Evolutionary conservation across 1,140 invertebrate genomes (phyloP).

Genomic region (Drosophila albomicans): DNA sequence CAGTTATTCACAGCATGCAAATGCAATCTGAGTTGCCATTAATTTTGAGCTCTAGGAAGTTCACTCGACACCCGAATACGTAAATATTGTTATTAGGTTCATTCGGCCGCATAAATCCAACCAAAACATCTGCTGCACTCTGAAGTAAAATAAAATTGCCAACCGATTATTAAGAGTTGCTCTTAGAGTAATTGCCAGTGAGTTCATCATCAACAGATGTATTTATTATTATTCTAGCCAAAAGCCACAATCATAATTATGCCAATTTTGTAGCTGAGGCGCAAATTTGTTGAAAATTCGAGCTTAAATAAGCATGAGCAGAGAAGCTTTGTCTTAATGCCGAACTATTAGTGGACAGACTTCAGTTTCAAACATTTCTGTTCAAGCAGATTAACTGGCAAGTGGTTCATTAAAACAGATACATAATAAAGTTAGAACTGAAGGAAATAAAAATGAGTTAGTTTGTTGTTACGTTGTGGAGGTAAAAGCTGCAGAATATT

Average conservation of each 20-base stretch:
- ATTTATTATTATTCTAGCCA: slow-evolving; percentile 7
- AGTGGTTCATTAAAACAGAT: not conserved
- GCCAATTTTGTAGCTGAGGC: slow-evolving; percentile 3
- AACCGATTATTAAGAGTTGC: slow-evolving; percentile 5
- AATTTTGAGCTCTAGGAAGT: slow-evolving; percentile 21
- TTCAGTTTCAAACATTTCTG: not conserved
- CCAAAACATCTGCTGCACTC: not conserved
- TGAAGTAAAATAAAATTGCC: not conserved
- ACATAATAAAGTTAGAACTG: not conserved
- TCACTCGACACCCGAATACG: not conserved
- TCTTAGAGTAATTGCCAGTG: slow-evolving; percentile 6
- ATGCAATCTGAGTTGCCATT: slow-evolving; percentile 26
- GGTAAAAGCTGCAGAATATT: no score
- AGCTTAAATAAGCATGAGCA: not conserved
- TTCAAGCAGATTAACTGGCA: not conserved
- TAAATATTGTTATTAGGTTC: slow-evolving; percentile 22
- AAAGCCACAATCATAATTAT: slow-evolving; percentile 3
- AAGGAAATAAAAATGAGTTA: not conserved
- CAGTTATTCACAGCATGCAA: slow-evolving; percentile 60
- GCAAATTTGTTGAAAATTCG: not conserved
- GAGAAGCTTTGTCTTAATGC: not conserved
- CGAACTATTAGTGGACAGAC: not conserved
- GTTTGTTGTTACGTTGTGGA: no score
- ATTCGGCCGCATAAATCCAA: slow-evolving; percentile 17
- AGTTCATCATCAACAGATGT: slow-evolving; percentile 8